phyloP scores from a whole-genome alignment of 2,113 vertebrate genomes.

The Pollimyrus isidori region DNA sequence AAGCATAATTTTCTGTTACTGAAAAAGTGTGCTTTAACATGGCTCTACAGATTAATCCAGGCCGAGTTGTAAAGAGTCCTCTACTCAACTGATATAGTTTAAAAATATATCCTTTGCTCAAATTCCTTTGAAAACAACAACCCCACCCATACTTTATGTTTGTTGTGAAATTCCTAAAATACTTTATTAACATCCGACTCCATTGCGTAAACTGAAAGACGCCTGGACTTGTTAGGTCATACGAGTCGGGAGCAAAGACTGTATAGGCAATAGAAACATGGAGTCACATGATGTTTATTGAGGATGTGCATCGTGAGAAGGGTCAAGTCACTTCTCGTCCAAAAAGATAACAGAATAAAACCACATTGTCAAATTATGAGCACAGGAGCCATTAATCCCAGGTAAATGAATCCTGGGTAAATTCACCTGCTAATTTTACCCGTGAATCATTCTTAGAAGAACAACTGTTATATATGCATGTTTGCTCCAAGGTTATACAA shows the following conservation, averaged over 20 bases:
- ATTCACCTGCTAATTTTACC: neutral
- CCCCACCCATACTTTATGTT: neutral
- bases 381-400: neutral
- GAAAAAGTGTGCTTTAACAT: neutral
- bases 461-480: neutral
- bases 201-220: neutral
- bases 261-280: neutral
- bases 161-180: neutral
- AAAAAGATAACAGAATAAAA: neutral
- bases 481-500: neutral
- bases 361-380: neutral
- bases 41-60: neutral
- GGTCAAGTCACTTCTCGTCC: neutral
- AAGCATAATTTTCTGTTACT: neutral
- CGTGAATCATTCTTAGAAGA: constrained; percentile 2
- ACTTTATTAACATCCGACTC: neutral
- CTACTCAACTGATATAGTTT: neutral
- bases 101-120: neutral
- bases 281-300: neutral
- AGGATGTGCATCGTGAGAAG: neutral
- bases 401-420: neutral
- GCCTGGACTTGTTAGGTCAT: neutral
- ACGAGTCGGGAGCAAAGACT: neutral
- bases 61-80: neutral
- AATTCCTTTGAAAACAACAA: neutral